Percentiles rank a stretch among this genome's conserved stretches.
Conservation (phyloP, 2,888 invertebrate genomes). For the Mechanitis messenoides region DNA sequence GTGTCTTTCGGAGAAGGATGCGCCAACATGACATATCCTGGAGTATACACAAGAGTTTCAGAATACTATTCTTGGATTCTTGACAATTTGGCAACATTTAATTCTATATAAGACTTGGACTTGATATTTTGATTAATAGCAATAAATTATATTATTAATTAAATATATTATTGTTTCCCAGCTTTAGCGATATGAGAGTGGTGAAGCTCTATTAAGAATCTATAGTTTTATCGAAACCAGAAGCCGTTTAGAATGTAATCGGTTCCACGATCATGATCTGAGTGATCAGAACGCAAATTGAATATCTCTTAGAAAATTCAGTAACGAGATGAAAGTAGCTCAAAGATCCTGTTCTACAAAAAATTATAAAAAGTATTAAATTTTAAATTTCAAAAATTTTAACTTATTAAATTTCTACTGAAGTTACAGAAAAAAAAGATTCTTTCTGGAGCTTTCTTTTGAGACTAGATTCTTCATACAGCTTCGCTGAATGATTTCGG, state of each 20-base stretch:
- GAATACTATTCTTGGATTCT: conserved; percentile 54
- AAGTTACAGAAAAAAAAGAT: too few species aligned
- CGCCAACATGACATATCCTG: conserved; percentile 69
- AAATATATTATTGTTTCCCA: too few species aligned
- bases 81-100: conserved; percentile 17
- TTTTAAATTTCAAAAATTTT: not conserved
- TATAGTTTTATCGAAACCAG: conserved; percentile 7
- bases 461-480: too few species aligned
- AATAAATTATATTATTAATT: too few species aligned
- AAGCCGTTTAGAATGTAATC: conserved; percentile 26
- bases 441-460: too few species aligned
- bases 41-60: conserved; percentile 75
- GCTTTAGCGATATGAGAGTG: too few species aligned
- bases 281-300: conserved; percentile 22
- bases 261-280: conserved; percentile 20
- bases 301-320: conserved; percentile 20
- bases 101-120: not conserved
- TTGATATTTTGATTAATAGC: not conserved
- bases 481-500: too few species aligned
- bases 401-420: too few species aligned
- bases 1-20: conserved; percentile 78
- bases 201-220: too few species aligned
- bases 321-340: conserved; percentile 22
- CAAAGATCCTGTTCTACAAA: not conserved
- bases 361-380: not conserved